phyloP scores from a whole-genome alignment of 2,888 invertebrate genomes.

The Drosophila niveifrons region DNA sequence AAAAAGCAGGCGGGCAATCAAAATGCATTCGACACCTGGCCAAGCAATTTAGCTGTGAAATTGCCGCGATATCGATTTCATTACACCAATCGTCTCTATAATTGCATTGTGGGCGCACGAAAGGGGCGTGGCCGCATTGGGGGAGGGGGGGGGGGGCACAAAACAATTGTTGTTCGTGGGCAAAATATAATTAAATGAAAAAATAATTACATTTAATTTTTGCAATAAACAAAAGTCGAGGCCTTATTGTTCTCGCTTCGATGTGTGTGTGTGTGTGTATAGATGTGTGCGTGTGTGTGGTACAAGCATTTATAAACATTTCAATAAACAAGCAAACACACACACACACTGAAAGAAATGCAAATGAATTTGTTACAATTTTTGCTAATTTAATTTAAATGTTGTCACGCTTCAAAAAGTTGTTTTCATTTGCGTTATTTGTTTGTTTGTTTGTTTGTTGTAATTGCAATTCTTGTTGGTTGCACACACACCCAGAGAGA shows the following conservation, averaged over 20 bases:
- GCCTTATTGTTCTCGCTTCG: not conserved
- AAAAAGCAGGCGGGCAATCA: slow-evolving; percentile 6
- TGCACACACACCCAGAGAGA: slow-evolving; percentile 8
- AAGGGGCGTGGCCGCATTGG: not conserved
- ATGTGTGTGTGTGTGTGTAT: too few relatives aligned
- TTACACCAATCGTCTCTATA: slow-evolving; percentile 3
- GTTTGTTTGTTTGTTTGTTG: slow-evolving; percentile 4
- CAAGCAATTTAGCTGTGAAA: slow-evolving; percentile 25
- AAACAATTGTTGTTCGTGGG: not conserved
- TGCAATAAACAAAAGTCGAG: slow-evolving; percentile 33
- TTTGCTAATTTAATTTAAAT: slow-evolving; percentile 75
- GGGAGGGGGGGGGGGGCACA: too few relatives aligned
- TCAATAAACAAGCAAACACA: slow-evolving; percentile 50
- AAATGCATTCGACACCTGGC: slow-evolving; percentile 33
- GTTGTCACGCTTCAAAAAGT: slow-evolving; percentile 40
- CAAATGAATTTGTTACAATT: slow-evolving; percentile 60
- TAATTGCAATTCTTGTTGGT: slow-evolving; percentile 31
- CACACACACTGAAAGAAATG: slow-evolving; percentile 15
- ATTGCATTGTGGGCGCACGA: slow-evolving; percentile 1
- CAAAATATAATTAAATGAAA: slow-evolving; percentile 35
- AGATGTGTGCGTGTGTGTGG: not conserved
- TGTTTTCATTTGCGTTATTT: slow-evolving; percentile 4
- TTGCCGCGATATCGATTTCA: slow-evolving; percentile 20
- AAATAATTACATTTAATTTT: slow-evolving; percentile 54
- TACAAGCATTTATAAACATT: slow-evolving; percentile 50